Evolutionary conservation across 2,797 vertebrate genomes (phyloP), one percentile per base, ranked within the genome.

Genomic region (Anguilla obscura): DNA sequence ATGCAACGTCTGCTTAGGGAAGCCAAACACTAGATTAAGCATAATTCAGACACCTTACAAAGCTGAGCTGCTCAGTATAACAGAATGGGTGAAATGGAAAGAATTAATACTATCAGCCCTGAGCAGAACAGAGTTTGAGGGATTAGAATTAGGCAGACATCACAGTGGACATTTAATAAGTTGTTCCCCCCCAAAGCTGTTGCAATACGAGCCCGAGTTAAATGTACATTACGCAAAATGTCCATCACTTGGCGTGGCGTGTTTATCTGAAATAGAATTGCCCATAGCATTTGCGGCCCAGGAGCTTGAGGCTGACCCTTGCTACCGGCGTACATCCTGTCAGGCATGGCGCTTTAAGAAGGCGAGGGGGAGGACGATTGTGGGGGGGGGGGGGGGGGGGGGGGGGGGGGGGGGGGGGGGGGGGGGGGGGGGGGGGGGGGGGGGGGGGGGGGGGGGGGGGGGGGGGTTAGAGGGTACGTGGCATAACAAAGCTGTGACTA

Each of bases 1-100:
- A 50, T 50, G 45, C 45, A 82, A 10, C 79, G 79, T 82, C 79
- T 48, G 79, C 79, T 82, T 48, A 82, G 40, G 79, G 40, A 18
- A 50, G 79, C 79, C 79, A 50, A 79, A 82, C 79, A 82, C 18
- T 82, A 82, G 79, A 82, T 82, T 82, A 82, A n/a, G 79, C 79
- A 16, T 48, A 48, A 82, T 24, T 82, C 79, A 82, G 79, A 82
- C 76, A 80, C 79, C 45, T 50, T 48, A 82, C 79, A 82, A 82
- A 82, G 45, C 79, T n/a, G 14, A 9, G 79, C 79, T n/a, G 40
- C 79, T 82, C 18, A 48, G 40, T n/a, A n/a, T 82, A 82, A 50
- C 40, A 48, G 40, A 82, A 48, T 24, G 79, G 79, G 40, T 48
- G 45, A 82, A 82, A 48, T 50, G 79, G 45, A 7, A 80, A 80